Evolutionary conservation across 2,888 invertebrate genomes (phyloP).

Genomic region (Pseudococcus jackbeardsleyi): DNA sequence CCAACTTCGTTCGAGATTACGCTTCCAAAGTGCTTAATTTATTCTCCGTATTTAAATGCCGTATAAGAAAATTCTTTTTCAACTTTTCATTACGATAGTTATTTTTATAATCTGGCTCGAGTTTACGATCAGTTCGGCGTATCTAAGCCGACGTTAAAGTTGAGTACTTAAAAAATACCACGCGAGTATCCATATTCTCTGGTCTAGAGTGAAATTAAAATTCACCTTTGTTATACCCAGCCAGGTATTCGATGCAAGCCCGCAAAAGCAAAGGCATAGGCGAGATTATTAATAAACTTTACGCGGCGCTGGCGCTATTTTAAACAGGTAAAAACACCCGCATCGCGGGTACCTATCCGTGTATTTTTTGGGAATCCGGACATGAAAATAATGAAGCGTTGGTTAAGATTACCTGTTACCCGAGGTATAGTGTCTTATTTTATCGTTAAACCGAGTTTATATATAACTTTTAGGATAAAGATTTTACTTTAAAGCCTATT

Average conservation of each 20-base stretch:
- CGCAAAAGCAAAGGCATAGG: background rate
- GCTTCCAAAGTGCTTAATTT: conserved; percentile 9
- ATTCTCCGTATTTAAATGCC: background rate
- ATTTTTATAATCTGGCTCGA: conserved; percentile 9
- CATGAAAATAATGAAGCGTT: conserved; percentile 51
- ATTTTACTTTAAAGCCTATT: conserved; percentile 45
- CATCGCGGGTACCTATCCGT: background rate
- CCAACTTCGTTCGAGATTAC: background rate
- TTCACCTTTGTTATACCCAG: background rate
- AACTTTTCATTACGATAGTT: conserved; percentile 41
- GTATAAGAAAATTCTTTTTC: background rate
- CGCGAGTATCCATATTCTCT: background rate
- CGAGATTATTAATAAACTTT: conserved; percentile 45
- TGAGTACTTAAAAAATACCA: conserved; percentile 18
- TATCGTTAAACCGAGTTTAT: conserved; percentile 47
- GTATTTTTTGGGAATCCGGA: conserved; percentile 42
- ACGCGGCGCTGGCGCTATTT: background rate
- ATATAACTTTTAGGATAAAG: conserved; percentile 50
- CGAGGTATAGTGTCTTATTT: conserved; percentile 29
- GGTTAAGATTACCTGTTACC: conserved; percentile 51
- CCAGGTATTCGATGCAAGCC: background rate
- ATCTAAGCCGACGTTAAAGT: background rate
- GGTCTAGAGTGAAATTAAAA: conserved; percentile 21
- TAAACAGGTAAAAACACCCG: conserved; percentile 36
- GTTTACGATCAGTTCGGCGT: conserved; percentile 29